A percentile compares a stretch with the other conserved stretches of the same genome.
Evolutionary conservation across 2,797 vertebrate genomes (phyloP).

Genomic region (Danio jaintianensis): DNA sequence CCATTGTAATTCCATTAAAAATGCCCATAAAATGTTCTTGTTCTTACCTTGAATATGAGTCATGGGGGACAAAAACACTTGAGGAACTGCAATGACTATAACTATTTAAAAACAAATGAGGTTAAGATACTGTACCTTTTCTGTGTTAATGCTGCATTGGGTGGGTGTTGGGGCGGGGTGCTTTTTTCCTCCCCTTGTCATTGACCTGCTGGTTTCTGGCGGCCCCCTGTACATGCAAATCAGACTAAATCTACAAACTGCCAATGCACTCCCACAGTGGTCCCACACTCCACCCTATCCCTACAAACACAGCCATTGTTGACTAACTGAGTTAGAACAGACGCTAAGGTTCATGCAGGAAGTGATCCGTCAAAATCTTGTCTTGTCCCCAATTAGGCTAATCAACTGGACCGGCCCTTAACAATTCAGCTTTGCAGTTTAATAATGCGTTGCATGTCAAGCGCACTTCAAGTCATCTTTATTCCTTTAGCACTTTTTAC

Average conservation of each 20-base stretch:
- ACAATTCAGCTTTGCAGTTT: slow-evolving; percentile 36
- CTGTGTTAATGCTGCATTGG: background rate
- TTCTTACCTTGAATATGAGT: background rate
- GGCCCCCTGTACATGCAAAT: slow-evolving; percentile 51
- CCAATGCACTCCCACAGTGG: slow-evolving; percentile 52
- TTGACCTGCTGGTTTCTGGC: slow-evolving; percentile 54
- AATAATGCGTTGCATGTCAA: slow-evolving; percentile 2
- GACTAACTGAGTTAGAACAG: slow-evolving; percentile 62
- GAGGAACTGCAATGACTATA: too few relatives aligned
- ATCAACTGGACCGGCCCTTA: slow-evolving; percentile 48
- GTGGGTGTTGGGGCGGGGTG: slow-evolving; percentile 2
- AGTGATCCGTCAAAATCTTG: slow-evolving; percentile 61
- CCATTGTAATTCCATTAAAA: background rate
- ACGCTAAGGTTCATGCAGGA: slow-evolving; percentile 59
- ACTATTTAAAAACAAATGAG: background rate
- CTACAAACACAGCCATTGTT: slow-evolving; percentile 56
- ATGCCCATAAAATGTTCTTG: background rate
- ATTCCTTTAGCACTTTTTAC: too few relatives aligned
- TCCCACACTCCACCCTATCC: slow-evolving; percentile 48
- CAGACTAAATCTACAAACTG: slow-evolving; percentile 64
- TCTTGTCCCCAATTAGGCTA: slow-evolving; percentile 59
- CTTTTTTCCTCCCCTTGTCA: slow-evolving; percentile 49
- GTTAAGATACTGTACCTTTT: background rate
- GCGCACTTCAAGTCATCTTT: too few relatives aligned
- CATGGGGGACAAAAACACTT: background rate